Base-by-base conservation (phyloP, 2,797 vertebrate genomes). In the Gouania willdenowi region DNA sequence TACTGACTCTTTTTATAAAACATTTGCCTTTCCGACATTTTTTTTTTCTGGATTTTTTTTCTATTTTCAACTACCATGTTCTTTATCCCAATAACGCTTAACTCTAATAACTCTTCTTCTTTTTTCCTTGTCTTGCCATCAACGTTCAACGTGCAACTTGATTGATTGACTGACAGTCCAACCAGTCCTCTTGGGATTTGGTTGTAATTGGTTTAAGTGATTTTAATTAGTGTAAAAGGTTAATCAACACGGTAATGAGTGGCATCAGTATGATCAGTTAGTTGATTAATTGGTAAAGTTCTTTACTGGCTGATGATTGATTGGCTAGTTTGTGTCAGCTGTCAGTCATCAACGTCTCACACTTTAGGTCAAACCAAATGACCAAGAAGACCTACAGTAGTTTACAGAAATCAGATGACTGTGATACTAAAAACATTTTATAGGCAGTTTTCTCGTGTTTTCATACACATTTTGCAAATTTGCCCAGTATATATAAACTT, bases 241-340 rank as follows among this genome's bases (percentile, higher is more conserved):
- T 72, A 81, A 84, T 82, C 57, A 74, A 48, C 44, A 51, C 69
- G 64, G 73, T 83, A 74, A 84, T 83, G 39, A 74, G 48, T 25
- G 41, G 39, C 75, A 63, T 66, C 72, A 63, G 46, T 67, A 37
- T 47, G 60, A 71, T 58, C 65, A 56, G 71, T 67, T 49, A 56
- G 58, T 51, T 65, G 56, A 82, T 79, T 67, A 72, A 83, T 82
- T 68, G 64, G 51, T 43, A 3, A 27, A 71, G 39, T 64, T 70
- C 44, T 38, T 53, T 70, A 73, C 54, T 41, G 50, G 62, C 53
- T 41, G 55, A 28, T 60, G 74, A 79, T 68, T 75, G 65, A 82
- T 71, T 75, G 61, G 42, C 69, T 46, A 26, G 44, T 69, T 51
- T 18, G 55, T 61, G 66, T 71, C 79, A 66, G 65, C 71, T 79